Conservation (phyloP, 1,140 invertebrate genomes). For the Asobara japonica region DNA sequence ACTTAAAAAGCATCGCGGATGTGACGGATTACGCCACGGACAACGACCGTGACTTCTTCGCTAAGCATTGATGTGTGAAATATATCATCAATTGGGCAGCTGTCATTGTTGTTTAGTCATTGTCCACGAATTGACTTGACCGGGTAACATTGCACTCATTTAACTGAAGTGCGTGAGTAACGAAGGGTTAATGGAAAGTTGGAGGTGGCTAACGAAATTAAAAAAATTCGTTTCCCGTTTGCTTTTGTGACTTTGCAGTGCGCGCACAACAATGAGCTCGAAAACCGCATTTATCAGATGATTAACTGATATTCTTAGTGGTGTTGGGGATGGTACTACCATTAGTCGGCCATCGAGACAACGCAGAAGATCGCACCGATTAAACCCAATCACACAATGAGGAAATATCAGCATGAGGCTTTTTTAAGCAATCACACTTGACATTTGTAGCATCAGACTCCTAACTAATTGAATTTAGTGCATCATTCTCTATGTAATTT, state of each 20-base stretch:
- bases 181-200: slow-evolving; percentile 9
- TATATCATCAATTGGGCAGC: too few species aligned
- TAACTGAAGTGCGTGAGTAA: too few species aligned
- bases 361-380: slow-evolving; percentile 60
- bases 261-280: slow-evolving; percentile 65
- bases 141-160: too few species aligned
- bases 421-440: slow-evolving; percentile 6
- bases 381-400: slow-evolving; percentile 62
- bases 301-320: slow-evolving; percentile 68
- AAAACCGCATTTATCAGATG: slow-evolving; percentile 69
- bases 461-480: background rate
- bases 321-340: slow-evolving; percentile 57
- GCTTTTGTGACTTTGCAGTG: slow-evolving; percentile 65
- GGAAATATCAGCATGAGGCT: slow-evolving; percentile 23
- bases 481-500: background rate
- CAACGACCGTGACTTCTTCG: too few species aligned
- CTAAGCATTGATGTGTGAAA: too few species aligned
- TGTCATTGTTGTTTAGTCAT: too few species aligned
- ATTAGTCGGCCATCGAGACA: slow-evolving; percentile 56
- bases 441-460: background rate
- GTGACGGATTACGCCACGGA: too few species aligned
- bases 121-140: too few species aligned
- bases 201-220: slow-evolving; percentile 53
- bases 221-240: slow-evolving; percentile 42
- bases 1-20: too few species aligned